These are phyloP conservation scores for Lepisosteus osseus DNA, from an alignment of 2,113 vertebrate species.

Conservation along the genomic window DNA sequence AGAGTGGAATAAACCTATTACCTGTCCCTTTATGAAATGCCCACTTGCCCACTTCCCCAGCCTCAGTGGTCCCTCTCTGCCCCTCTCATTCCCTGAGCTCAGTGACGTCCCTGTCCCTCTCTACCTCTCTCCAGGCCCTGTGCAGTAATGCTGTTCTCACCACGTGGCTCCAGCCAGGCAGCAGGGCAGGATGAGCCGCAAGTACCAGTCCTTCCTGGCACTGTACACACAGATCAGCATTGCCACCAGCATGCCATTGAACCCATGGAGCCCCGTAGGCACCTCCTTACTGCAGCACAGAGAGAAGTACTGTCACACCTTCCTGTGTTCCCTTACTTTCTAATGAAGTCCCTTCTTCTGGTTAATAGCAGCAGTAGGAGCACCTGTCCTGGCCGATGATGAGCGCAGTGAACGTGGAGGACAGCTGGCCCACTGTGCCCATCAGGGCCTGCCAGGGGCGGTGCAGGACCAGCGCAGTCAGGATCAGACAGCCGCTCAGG, in stretches of 20 bases:
- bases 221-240: constrained; percentile 64
- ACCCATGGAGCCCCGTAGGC: constrained; percentile 54
- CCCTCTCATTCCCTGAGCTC: no score
- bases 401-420: constrained; percentile 60
- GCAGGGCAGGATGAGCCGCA: constrained; percentile 61
- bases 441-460: constrained; percentile 65
- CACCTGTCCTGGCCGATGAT: constrained; percentile 60
- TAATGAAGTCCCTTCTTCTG: not conserved
- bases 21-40: no score
- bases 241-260: constrained; percentile 65
- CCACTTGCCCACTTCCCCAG: no score
- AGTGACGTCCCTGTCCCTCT: no score
- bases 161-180: constrained; percentile 51
- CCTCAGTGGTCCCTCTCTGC: no score
- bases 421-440: constrained; percentile 56
- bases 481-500: constrained; percentile 59
- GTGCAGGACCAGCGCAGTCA: constrained; percentile 52
- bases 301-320: no score
- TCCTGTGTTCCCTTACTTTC: no score
- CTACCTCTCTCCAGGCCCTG: no score
- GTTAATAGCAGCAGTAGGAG: not conserved
- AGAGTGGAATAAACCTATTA: no score
- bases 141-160: constrained; percentile 32
- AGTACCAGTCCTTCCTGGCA: constrained; percentile 65
- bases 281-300: constrained; percentile 49